A percentile compares a stretch with the other conserved stretches of the same genome.
Evolutionary conservation across 2,113 vertebrate genomes (phyloP).

Genomic region (Gorilla gorilla): DNA sequence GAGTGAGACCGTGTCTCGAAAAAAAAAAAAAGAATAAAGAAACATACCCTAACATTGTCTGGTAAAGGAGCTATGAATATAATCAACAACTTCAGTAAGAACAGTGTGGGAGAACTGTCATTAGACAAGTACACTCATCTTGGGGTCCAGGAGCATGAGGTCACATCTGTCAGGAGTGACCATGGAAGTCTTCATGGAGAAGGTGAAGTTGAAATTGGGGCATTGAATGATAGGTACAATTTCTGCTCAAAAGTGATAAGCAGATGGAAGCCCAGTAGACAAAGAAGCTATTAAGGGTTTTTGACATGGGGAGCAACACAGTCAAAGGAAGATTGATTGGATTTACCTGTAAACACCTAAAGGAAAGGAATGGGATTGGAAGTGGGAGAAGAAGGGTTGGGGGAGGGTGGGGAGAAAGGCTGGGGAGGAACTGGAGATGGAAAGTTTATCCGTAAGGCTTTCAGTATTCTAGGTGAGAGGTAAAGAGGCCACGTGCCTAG

Average conservation of each 20-base stretch:
- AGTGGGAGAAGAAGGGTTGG: neutral
- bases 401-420: neutral
- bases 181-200: neutral
- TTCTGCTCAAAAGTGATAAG: neutral
- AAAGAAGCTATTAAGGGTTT: neutral
- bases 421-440: neutral
- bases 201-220: neutral
- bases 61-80: neutral
- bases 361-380: neutral
- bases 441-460: neutral
- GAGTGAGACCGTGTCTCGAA: too few species aligned
- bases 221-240: neutral
- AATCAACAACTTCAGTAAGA: neutral
- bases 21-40: neutral
- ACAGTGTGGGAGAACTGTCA: neutral
- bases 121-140: neutral
- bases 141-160: neutral
- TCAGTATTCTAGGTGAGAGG: neutral
- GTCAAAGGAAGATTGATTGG: neutral
- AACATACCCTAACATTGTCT: neutral
- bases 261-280: neutral
- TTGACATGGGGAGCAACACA: neutral
- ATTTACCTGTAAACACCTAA: neutral
- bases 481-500: neutral
- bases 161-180: neutral